A percentile compares a stretch with the other conserved stretches of the same genome.
phyloP scores from a whole-genome alignment of 2,888 invertebrate genomes.

The Andrena chrysosceles region DNA sequence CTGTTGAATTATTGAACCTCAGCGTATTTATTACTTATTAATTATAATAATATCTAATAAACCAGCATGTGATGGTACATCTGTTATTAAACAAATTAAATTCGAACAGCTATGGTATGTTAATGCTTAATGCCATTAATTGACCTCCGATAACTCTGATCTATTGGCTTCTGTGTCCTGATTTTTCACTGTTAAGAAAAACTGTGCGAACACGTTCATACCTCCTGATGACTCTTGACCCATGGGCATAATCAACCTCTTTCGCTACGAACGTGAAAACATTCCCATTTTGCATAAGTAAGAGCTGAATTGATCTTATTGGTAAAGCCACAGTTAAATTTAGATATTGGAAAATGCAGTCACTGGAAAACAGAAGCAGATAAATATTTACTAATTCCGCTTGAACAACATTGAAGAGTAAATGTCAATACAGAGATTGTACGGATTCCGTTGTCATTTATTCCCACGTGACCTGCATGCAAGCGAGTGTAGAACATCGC shows the following conservation, averaged over 20 bases:
- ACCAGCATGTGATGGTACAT: background rate
- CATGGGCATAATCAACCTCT: conserved; percentile 8
- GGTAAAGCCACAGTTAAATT: background rate
- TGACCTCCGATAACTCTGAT: conserved; percentile 41
- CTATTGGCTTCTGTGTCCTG: conserved; percentile 8
- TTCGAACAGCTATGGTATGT: conserved; percentile 18
- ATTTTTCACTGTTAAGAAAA: conserved; percentile 27
- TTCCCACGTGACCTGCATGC: no score
- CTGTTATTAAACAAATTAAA: background rate
- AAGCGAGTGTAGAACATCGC: no score
- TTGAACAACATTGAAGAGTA: no score
- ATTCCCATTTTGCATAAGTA: conserved; percentile 8
- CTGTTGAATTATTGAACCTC: no score
- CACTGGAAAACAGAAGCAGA: no score
- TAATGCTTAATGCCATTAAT: conserved; percentile 43
- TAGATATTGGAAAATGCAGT: background rate
- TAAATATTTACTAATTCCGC: no score
- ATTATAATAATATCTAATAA: background rate
- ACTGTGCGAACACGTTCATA: conserved; percentile 25
- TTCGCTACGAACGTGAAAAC: conserved; percentile 17
- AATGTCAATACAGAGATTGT: no score
- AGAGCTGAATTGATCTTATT: background rate
- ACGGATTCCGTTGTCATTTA: no score
- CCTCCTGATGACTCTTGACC: conserved; percentile 29
- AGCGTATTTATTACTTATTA: no score